phyloP scores from a whole-genome alignment of 2,113 vertebrate species.

The Oncorhynchus masou region DNA sequence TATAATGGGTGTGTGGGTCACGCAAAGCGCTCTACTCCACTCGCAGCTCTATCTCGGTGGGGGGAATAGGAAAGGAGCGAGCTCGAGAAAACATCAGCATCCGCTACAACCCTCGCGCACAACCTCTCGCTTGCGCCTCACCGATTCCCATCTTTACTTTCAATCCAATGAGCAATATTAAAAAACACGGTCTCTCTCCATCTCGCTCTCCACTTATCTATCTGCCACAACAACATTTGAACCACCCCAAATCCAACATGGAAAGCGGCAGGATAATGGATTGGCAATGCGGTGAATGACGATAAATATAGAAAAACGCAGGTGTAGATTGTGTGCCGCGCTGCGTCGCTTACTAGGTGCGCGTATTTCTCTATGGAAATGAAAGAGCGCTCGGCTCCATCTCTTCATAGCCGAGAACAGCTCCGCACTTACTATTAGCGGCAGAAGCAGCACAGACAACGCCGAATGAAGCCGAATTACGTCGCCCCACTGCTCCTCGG shows the following conservation, averaged over 20 bases:
- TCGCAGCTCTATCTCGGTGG: neutral
- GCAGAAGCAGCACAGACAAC: constrained; percentile 18
- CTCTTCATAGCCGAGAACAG: neutral
- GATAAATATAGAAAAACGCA: constrained; percentile 15
- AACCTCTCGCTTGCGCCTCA: neutral
- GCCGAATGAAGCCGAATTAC: constrained; percentile 11
- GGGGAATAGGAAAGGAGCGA: neutral
- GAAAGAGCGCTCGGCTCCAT: neutral
- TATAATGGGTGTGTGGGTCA: constrained; percentile 41
- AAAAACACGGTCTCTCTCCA: constrained; percentile 17
- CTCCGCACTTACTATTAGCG: constrained; percentile 44
- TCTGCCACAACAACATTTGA: neutral
- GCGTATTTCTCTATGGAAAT: constrained; percentile 16
- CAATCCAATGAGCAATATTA: constrained; percentile 26
- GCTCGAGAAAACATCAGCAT: constrained; percentile 12
- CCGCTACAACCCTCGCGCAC: neutral
- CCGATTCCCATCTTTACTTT: constrained; percentile 22
- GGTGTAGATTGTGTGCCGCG: constrained; percentile 14
- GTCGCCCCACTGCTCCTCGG: neutral
- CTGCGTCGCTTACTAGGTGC: constrained; percentile 10
- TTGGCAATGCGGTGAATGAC: constrained; percentile 2
- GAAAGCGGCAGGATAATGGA: neutral
- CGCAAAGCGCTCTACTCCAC: constrained; percentile 4
- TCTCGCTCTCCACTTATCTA: neutral
- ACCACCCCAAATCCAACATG: constrained; percentile 9